Conservation (phyloP, 2,113 vertebrate genomes). For the Tenrec ecaudatus region DNA sequence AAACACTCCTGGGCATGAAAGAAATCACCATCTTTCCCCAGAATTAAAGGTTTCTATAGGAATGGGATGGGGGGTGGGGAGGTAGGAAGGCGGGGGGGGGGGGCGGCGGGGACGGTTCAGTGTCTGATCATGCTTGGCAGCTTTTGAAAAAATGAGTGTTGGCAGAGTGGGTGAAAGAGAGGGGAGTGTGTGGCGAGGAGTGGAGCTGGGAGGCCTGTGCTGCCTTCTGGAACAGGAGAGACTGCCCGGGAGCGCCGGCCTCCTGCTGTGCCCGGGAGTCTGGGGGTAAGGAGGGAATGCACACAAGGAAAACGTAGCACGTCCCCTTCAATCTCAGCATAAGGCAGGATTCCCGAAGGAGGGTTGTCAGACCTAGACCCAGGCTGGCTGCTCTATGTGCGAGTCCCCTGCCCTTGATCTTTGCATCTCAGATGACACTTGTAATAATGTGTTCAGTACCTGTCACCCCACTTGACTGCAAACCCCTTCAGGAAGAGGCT, state of each 20-base stretch:
- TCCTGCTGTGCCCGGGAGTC: not conserved
- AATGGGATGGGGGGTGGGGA: not conserved
- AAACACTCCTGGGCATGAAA: slow-evolving; percentile 8
- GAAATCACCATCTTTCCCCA: not conserved
- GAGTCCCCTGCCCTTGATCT: not conserved
- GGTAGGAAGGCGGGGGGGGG: accelerated
- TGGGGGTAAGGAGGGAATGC: not conserved
- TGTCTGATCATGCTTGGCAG: not conserved
- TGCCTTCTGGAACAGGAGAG: accelerated
- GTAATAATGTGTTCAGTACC: not conserved
- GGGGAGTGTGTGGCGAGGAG: not conserved
- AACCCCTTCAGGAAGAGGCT: not conserved
- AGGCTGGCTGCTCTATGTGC: not conserved
- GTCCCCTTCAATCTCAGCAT: not conserved
- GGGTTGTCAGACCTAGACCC: not conserved
- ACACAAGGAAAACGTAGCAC: not conserved
- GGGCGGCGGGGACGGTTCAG: too few species aligned
- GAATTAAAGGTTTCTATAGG: slow-evolving; percentile 2
- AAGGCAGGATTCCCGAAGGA: not conserved
- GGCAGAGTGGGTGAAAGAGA: not conserved
- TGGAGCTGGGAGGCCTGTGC: not conserved
- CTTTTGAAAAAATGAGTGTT: slow-evolving; percentile 24
- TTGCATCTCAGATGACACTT: not conserved
- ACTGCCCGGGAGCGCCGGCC: too few species aligned
- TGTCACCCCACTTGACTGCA: not conserved